Evolutionary conservation across 2,888 invertebrate genomes (phyloP).

Genomic region (Cantharis lateralis): DNA sequence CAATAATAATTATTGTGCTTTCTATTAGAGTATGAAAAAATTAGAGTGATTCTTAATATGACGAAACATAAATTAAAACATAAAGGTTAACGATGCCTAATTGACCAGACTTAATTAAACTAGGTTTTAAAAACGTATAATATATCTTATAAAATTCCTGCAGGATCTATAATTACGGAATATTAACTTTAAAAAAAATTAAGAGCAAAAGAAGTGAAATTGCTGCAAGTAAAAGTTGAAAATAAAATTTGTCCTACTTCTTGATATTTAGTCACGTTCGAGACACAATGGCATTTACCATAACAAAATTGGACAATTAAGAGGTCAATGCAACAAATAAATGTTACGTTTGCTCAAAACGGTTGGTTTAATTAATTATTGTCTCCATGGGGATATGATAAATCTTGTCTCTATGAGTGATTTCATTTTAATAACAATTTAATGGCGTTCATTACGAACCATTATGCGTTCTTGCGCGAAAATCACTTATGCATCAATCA

Average conservation of each 20-base stretch:
- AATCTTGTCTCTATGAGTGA: background rate
- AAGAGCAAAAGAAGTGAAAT: background rate
- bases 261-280: background rate
- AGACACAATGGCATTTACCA: background rate
- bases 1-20: background rate
- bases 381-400: background rate
- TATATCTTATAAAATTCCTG: background rate
- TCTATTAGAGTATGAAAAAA: background rate
- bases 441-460: background rate
- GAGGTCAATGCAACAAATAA: background rate
- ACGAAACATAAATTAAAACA: background rate
- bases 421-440: background rate
- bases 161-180: background rate
- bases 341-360: background rate
- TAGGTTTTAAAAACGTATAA: background rate
- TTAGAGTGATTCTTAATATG: background rate
- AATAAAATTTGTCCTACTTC: background rate
- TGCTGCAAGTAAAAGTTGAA: background rate
- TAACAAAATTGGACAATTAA: background rate
- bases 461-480: constrained; percentile 1
- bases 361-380: background rate
- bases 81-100: background rate
- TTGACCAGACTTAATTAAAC: background rate
- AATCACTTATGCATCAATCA: constrained; percentile 4
- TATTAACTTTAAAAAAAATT: background rate